A percentile compares a stretch with the other conserved stretches of the same genome.
phyloP scores from a whole-genome alignment of 2,797 vertebrate genomes.

The Sarcoramphus papa region DNA sequence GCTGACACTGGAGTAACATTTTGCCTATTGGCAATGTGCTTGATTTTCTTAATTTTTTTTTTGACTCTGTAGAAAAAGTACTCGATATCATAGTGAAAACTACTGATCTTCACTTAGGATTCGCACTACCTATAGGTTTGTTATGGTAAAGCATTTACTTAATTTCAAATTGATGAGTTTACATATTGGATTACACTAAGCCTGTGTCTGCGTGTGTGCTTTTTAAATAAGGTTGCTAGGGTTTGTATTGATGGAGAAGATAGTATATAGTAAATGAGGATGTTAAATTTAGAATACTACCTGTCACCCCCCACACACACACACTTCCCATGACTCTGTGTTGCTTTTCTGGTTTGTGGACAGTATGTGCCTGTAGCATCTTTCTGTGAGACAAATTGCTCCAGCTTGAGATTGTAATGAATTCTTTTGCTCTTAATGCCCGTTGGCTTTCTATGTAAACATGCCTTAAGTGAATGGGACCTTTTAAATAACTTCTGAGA shows the following conservation, averaged over 20 bases:
- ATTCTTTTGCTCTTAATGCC: not conserved
- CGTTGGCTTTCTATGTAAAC: not conserved
- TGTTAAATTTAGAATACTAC: not conserved
- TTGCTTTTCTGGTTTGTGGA: not conserved
- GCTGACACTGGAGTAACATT: not conserved
- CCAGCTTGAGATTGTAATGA: not conserved
- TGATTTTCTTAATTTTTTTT: not conserved
- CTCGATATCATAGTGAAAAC: not conserved
- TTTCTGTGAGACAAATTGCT: not conserved
- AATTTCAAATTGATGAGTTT: not conserved
- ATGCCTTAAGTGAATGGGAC: not conserved
- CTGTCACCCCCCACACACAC: rapidly evolving
- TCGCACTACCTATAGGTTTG: not conserved
- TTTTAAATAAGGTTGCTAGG: not conserved
- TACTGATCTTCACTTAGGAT: not conserved
- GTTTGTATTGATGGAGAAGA: not conserved
- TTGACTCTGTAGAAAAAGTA: not conserved
- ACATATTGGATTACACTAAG: not conserved
- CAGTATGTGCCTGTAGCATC: not conserved
- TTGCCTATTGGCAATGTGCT: not conserved
- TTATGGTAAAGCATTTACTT: not conserved
- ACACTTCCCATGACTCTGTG: not conserved
- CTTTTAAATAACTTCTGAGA: not conserved
- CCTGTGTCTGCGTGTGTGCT: not conserved
- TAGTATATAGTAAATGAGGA: not conserved